phyloP scores from a whole-genome alignment of 2,797 vertebrate species.

The Orientallactaga sibirica region DNA sequence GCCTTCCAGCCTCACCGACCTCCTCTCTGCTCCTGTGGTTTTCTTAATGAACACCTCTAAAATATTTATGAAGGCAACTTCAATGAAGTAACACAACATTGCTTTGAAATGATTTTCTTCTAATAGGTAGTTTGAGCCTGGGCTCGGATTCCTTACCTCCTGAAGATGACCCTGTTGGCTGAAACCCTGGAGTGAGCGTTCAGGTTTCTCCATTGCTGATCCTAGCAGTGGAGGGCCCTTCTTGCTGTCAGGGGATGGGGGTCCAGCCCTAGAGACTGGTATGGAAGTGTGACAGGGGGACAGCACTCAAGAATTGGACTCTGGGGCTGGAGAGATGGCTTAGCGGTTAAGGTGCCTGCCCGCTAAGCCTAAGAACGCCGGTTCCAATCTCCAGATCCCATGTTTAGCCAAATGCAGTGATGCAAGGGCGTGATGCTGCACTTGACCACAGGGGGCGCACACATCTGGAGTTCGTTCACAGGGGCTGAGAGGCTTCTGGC shows the following conservation, averaged over 20 bases:
- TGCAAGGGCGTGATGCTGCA: too few relatives aligned
- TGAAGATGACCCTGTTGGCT: not conserved
- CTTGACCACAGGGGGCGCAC: too few relatives aligned
- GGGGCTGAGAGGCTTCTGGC: too few relatives aligned
- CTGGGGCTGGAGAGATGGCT: too few relatives aligned
- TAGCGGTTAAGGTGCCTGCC: too few relatives aligned
- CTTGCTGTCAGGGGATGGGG: not conserved
- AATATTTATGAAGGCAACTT: slow-evolving; percentile 76
- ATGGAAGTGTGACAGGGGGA: not conserved
- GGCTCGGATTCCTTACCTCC: not conserved
- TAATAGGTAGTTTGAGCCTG: not conserved
- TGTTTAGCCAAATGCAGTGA: too few relatives aligned
- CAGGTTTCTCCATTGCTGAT: not conserved
- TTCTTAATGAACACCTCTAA: slow-evolving; percentile 78
- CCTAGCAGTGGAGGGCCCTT: not conserved
- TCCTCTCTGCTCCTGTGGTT: slow-evolving; percentile 62
- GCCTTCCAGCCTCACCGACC: slow-evolving; percentile 1
- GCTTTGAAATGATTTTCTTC: slow-evolving; percentile 57
- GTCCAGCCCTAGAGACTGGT: not conserved
- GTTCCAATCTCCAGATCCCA: too few relatives aligned
- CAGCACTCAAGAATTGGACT: not conserved
- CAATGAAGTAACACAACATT: slow-evolving; percentile 40
- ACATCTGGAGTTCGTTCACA: too few relatives aligned
- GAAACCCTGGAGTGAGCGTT: not conserved
- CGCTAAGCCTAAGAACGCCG: too few relatives aligned